Evolutionary conservation across 2,888 invertebrate species (phyloP).

Genomic region (Cheiracanthium punctorium): DNA sequence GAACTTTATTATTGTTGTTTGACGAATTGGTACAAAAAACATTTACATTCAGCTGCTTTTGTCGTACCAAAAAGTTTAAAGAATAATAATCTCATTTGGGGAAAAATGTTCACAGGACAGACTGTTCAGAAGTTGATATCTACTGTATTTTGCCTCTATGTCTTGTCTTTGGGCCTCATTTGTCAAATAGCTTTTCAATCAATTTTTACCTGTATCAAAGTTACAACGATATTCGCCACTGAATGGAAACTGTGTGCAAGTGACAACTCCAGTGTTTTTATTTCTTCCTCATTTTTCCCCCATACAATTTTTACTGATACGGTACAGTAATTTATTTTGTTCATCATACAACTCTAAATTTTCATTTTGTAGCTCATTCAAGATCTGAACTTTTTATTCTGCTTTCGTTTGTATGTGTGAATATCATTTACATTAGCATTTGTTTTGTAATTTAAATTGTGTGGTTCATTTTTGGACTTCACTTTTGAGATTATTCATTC

Average conservation of each 20-base stretch:
- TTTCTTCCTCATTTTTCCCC: slow-evolving; percentile 5
- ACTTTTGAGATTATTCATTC: slow-evolving; percentile 65
- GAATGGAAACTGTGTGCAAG: slow-evolving; percentile 30
- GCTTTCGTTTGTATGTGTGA: not conserved
- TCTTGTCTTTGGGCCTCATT: slow-evolving; percentile 42
- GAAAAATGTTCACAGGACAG: slow-evolving; percentile 46
- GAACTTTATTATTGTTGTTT: slow-evolving; percentile 66
- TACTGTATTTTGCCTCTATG: slow-evolving; percentile 29
- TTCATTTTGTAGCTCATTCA: slow-evolving; percentile 5
- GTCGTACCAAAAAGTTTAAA: slow-evolving; percentile 42
- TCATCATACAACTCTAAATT: slow-evolving; percentile 20
- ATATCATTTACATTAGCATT: slow-evolving; percentile 59
- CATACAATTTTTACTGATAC: not conserved
- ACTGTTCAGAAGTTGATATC: slow-evolving; percentile 43
- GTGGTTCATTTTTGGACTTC: slow-evolving; percentile 43
- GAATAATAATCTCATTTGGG: slow-evolving; percentile 31
- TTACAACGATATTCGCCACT: slow-evolving; percentile 43
- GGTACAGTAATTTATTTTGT: slow-evolving; percentile 29
- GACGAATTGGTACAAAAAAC: slow-evolving; percentile 62
- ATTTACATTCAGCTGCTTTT: slow-evolving; percentile 57
- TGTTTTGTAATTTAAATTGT: slow-evolving; percentile 48
- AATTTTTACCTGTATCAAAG: slow-evolving; percentile 48
- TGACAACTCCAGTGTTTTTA: slow-evolving; percentile 11
- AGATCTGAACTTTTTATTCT: slow-evolving; percentile 4
- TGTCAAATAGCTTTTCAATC: slow-evolving; percentile 36